Evolutionary conservation across 2,113 vertebrate species (phyloP), one percentile per base, ranked within the genome.

Genomic region (Genyomyrus donnyi): DNA sequence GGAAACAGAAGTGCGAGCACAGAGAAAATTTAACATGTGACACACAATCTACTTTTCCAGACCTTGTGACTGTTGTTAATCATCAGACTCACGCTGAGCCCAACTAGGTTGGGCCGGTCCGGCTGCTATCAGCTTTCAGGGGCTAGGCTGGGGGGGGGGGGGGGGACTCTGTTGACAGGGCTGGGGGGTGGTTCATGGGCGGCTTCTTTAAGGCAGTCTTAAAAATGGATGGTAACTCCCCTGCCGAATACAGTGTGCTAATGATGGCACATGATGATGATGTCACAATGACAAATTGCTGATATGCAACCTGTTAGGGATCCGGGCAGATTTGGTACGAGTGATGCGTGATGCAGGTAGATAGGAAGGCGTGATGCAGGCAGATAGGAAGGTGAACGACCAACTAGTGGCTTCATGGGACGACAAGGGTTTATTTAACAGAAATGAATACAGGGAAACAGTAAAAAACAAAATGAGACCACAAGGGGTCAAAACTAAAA

Each of bases 51-150:
- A 50, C 70, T 85, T 53, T 53, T 31, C 48, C 31, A 53, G 48
- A 50, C 70, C 88, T 53, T 89, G 88, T 89, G 88, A 89, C 88
- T 42, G 46, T 17, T 31, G 62, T 53, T 46, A 89, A 74, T 52
- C 27, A 80, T 53, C 35, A 6, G 42, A 46, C 24, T 24, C 83
- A 45, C 17, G 2, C 21, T 48, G 80, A 85, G 24, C 42, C 24
- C 27, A 50, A 31, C 70, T 35, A 80, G 39, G 39, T 42, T 3
- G 21, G 19, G 19, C 31, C 17, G 21, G 35, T 89, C 77, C 3
- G 13, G 15, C 49, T 35, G 17, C 70, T 83, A 83, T 89, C 70
- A 80, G 88, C 66, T 89, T 89, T 50, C 70, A 74, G 46, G 27
- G 45, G 24, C 19, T n/a, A 21, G 39, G 9, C 45, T 24, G 42